Evolutionary conservation across 2,888 invertebrate species (phyloP).

Genomic region (Pyrgus malvae): DNA sequence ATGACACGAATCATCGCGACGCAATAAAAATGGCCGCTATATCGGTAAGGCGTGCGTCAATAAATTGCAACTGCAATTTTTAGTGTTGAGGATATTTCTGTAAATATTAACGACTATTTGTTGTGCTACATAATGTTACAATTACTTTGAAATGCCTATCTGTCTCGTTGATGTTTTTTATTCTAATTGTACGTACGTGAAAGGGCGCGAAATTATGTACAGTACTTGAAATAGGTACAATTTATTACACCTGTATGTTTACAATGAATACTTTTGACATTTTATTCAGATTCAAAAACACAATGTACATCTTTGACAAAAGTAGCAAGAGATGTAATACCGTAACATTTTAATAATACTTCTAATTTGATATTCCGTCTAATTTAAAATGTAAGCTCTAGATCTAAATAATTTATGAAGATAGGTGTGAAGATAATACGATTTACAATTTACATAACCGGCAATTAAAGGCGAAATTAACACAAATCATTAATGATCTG

Average conservation of each 20-base stretch:
- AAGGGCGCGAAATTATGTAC: slow-evolving; percentile 79
- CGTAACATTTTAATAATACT: neutral
- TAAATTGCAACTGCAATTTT: slow-evolving; percentile 38
- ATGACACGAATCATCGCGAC: slow-evolving; percentile 81
- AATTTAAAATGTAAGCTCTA: neutral
- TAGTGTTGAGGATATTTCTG: neutral
- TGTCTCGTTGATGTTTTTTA: neutral
- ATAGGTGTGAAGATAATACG: neutral
- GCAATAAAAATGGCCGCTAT: slow-evolving; percentile 81
- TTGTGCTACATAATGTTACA: neutral
- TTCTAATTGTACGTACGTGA: slow-evolving; percentile 50
- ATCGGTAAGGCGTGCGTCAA: slow-evolving; percentile 80
- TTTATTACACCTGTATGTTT: slow-evolving; percentile 32
- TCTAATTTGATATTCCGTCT: neutral
- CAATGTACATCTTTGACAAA: too few species aligned
- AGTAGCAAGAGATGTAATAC: too few species aligned
- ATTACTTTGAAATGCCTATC: neutral
- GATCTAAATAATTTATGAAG: neutral
- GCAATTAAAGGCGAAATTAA: too few species aligned
- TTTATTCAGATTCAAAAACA: too few species aligned
- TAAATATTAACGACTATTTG: neutral
- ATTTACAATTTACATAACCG: too few species aligned
- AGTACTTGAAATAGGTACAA: slow-evolving; percentile 35
- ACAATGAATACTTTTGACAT: neutral
- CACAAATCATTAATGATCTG: neutral